Conservation (phyloP, 2,113 vertebrate species). For the human (Homo sapiens) region DNA sequence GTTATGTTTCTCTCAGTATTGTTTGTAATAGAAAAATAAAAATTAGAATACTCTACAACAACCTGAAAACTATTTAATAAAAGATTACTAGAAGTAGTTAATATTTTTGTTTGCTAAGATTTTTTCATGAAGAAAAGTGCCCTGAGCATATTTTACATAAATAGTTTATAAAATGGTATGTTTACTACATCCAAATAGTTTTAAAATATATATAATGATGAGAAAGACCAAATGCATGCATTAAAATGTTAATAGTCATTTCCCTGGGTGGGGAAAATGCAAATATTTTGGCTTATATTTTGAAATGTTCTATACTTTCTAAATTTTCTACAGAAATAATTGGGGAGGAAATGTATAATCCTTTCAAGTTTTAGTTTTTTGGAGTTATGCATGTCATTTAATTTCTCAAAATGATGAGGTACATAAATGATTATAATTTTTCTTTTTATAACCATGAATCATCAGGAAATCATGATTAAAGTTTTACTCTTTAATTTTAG, state of each 20-base stretch:
- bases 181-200: not conserved
- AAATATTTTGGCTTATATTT: not conserved
- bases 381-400: not conserved
- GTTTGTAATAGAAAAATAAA: not conserved
- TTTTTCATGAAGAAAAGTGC: not conserved
- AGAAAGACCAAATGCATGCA: not conserved
- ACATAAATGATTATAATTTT: not conserved
- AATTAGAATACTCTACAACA: not conserved
- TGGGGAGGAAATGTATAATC: not conserved
- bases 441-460: not conserved
- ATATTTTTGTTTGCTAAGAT: not conserved
- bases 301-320: not conserved
- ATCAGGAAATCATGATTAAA: conserved; percentile 21
- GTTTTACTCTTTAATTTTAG: conserved; percentile 1
- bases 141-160: not conserved
- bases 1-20: not conserved
- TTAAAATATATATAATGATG: not conserved
- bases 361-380: not conserved
- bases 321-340: not conserved
- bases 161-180: not conserved
- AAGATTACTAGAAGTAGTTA: not conserved
- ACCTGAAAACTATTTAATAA: not conserved
- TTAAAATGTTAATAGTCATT: conserved; percentile 12
- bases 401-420: conserved; percentile 16
- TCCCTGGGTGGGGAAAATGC: not conserved